Percentiles rank a stretch among this genome's conserved stretches.
These are phyloP conservation scores for Channa striata DNA, from an alignment of 2,797 vertebrate genomes.

Conservation along the genomic window DNA sequence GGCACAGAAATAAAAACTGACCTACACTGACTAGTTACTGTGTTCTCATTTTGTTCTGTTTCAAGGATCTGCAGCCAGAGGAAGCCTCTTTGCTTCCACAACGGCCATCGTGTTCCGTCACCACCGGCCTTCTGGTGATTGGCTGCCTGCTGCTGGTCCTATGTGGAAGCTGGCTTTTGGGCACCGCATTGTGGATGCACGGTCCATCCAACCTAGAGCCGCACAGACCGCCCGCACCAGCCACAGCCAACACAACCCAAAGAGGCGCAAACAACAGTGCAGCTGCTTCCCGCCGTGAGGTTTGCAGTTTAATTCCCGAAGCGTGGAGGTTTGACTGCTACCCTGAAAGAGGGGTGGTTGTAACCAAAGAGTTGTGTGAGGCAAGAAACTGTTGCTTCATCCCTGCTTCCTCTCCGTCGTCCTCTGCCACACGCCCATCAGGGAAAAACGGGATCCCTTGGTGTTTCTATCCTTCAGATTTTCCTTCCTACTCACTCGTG, in stretches of 20 bases:
- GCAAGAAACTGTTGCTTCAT: constrained; percentile 90
- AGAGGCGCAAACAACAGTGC: not conserved
- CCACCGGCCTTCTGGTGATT: constrained; percentile 71
- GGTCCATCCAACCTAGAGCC: constrained; percentile 46
- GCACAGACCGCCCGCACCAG: constrained; percentile 61
- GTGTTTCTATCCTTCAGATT: constrained; percentile 90
- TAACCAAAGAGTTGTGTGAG: constrained; percentile 87
- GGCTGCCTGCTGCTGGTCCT: constrained; percentile 81
- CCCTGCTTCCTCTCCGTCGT: constrained; percentile 34
- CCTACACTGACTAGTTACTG: not conserved
- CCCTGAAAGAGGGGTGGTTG: constrained; percentile 84
- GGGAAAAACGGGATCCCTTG: constrained; percentile 84
- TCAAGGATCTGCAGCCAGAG: constrained; percentile 66
- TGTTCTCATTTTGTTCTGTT: constrained; percentile 21
- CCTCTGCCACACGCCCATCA: not conserved
- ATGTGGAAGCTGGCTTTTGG: constrained; percentile 80
- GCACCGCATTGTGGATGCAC: constrained; percentile 83
- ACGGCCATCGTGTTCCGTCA: constrained; percentile 72
- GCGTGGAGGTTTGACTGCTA: constrained; percentile 90
- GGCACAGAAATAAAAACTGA: not conserved
- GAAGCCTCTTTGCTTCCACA: constrained; percentile 72
- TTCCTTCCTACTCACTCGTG: constrained; percentile 87
- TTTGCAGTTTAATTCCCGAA: constrained; percentile 79
- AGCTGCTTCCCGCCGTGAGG: constrained; percentile 12
- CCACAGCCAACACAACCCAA: not conserved